Evolutionary conservation across 2,888 invertebrate species (phyloP), one percentile per base, ranked within the genome.

Genomic region (Stenodema calcarata): DNA sequence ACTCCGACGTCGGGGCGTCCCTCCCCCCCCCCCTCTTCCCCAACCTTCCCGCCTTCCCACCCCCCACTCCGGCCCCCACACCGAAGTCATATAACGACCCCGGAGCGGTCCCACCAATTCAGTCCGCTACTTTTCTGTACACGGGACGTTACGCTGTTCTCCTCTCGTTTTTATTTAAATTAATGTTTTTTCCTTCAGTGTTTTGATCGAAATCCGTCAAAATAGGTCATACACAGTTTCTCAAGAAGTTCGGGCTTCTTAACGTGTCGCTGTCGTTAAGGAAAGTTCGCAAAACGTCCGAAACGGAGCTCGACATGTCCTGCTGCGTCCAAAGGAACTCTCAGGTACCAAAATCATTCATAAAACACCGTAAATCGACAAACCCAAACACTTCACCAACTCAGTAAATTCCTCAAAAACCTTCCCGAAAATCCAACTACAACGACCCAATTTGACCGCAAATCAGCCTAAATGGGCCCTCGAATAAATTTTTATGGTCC

Each of bases 261-360:
- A 81, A 81, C 81, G 81, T 81, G 81, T 42, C 81, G 81, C 28
- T 81, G 81, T 81, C 81, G 62, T 62, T 81, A 62, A 81, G 44
- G 69, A 81, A 81, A 35, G 44, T 81, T 42, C 81, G 81, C 30
- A 81, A 81, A 81, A 62, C 81, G 54, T 81, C 81, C 81, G 81
- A 81, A 81, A 81, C 81, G 81, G 81, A 81, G 81, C 81, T 81
- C 81, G 81, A 81, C 81, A 81, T 81, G 81, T 81, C 81, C 14
- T 81, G 81, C 35, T 81, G 81, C 81, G 81, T 81, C 81, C 81
- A 81, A 81, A 81, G 81, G 81, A 81, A 81, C 81, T 81, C 81
- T n/a, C 81, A 81, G 81, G 81, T 81, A 28, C 76, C 44, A 7
- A 35, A 35, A 35, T 9, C 50, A 16, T n/a, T n/a, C 79, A 47